Conservation (phyloP, 23 tunicate genomes). For the Botrylloides violaceus region DNA sequence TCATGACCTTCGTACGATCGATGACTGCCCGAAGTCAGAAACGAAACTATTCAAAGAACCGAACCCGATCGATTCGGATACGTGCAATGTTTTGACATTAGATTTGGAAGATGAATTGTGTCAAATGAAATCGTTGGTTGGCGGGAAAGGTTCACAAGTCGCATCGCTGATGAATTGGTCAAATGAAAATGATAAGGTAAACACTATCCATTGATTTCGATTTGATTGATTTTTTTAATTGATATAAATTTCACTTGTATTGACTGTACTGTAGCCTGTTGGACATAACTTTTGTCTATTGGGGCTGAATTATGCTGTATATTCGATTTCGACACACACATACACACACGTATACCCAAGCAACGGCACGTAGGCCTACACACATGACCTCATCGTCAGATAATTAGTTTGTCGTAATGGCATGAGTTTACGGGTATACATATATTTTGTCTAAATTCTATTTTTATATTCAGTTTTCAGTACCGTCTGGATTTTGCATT, state of each 20-base stretch:
- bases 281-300: neutral
- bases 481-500: conserved; percentile 24
- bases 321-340: no score
- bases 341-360: no score
- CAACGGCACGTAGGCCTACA: no score
- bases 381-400: no score
- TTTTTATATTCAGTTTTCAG: conserved; percentile 10
- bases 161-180: conserved; percentile 22
- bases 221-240: no score
- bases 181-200: conserved; percentile 6
- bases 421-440: no score
- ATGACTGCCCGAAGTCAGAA: conserved; percentile 5
- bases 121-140: conserved; percentile 18
- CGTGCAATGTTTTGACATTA: neutral
- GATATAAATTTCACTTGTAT: neutral
- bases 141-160: conserved; percentile 27
- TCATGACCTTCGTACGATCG: neutral
- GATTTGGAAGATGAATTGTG: conserved; percentile 7
- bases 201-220: no score
- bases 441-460: no score
- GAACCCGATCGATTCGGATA: no score
- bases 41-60: neutral
- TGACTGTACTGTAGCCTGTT: no score
- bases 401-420: no score
- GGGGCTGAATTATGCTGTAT: no score